A percentile compares a stretch with the other conserved stretches of the same genome.
These are phyloP conservation scores for Erebia palarica DNA, from an alignment of 2,888 invertebrate genomes.

Conservation along the genomic window DNA sequence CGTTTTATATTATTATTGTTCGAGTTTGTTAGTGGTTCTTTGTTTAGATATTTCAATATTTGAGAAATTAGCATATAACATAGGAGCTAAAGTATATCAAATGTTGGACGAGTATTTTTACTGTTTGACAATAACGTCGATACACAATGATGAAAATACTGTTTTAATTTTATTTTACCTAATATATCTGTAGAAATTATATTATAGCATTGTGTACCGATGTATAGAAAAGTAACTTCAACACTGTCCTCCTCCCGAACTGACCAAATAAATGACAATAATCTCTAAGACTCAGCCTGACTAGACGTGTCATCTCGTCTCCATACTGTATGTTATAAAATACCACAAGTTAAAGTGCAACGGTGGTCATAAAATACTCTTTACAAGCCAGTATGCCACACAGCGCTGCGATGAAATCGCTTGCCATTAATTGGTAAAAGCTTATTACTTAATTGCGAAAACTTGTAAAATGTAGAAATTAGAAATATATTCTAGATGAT, in stretches of 20 bases:
- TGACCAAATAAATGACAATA: constrained; percentile 81
- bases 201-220: constrained; percentile 32
- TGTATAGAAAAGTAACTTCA: constrained; percentile 40
- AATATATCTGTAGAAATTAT: constrained; percentile 12
- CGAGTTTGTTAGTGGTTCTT: constrained; percentile 59
- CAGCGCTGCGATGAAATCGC: neutral
- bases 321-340: constrained; percentile 45
- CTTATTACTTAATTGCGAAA: too few relatives aligned
- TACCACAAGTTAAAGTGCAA: constrained; percentile 41
- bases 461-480: too few relatives aligned
- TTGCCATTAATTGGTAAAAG: too few relatives aligned
- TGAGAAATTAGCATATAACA: constrained; percentile 50
- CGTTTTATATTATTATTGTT: constrained; percentile 61
- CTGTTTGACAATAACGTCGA: constrained; percentile 46
- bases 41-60: constrained; percentile 53
- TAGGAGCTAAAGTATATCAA: constrained; percentile 47
- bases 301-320: constrained; percentile 61
- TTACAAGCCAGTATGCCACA: neutral
- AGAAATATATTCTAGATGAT: too few relatives aligned
- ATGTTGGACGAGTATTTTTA: constrained; percentile 55
- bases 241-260: constrained; percentile 60
- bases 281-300: constrained; percentile 74
- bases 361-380: constrained; percentile 37
- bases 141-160: constrained; percentile 42
- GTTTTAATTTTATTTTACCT: constrained; percentile 4